These are phyloP conservation scores for Lasius fuliginosus DNA, from an alignment of 2,888 invertebrate genomes.

Conservation along the genomic window DNA sequence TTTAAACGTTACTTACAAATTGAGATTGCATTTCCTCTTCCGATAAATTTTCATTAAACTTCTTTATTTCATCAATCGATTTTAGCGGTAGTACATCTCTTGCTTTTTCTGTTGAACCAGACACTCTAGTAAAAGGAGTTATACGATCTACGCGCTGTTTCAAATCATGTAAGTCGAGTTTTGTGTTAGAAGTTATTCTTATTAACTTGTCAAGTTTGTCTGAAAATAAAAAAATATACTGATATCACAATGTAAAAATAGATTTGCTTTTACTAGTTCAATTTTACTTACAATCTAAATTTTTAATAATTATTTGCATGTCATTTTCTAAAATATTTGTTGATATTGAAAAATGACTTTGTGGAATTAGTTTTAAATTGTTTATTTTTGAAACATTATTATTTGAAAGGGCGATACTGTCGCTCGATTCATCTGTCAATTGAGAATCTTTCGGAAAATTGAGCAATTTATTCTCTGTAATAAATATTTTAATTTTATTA, in stretches of 20 bases:
- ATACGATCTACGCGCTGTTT: conserved; percentile 17
- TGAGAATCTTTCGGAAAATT: background rate
- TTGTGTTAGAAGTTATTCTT: background rate
- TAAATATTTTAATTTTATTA: too few relatives aligned
- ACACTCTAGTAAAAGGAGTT: background rate
- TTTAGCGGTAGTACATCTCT: conserved; percentile 4
- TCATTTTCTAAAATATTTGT: too few relatives aligned
- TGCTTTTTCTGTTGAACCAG: conserved; percentile 3
- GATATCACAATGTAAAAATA: too few relatives aligned
- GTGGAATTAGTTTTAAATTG: background rate
- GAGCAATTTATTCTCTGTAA: background rate
- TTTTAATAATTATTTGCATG: too few relatives aligned
- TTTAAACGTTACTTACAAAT: background rate
- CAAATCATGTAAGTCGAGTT: background rate
- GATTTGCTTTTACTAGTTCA: too few relatives aligned
- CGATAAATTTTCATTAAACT: background rate
- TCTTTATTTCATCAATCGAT: background rate
- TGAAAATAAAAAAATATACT: too few relatives aligned
- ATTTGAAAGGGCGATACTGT: background rate
- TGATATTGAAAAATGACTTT: too few relatives aligned
- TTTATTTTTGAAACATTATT: conserved; percentile 6
- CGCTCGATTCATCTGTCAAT: background rate
- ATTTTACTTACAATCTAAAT: too few relatives aligned
- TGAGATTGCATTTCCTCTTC: conserved; percentile 13
- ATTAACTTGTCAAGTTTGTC: background rate